These are phyloP conservation scores for Otolemur crassicaudatus DNA, from an alignment of 2,797 vertebrate genomes.

Conservation along the genomic window DNA sequence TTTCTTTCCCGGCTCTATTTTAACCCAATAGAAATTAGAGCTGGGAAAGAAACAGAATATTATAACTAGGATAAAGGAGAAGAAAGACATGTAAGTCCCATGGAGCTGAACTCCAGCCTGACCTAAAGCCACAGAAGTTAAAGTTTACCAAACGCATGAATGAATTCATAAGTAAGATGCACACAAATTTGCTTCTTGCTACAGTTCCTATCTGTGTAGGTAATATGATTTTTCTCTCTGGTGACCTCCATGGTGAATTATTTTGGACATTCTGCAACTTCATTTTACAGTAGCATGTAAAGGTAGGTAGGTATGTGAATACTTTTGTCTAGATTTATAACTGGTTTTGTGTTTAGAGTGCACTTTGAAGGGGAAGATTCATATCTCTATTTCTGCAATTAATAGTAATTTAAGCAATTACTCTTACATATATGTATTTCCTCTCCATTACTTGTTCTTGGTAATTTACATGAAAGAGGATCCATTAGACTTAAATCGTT, in stretches of 20 bases:
- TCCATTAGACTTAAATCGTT: not conserved
- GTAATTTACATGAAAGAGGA: not conserved
- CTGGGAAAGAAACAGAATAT: too few relatives aligned
- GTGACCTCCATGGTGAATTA: not conserved
- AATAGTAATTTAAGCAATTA: not conserved
- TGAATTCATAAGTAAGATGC: not conserved
- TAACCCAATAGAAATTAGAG: not conserved
- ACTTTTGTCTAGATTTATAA: not conserved
- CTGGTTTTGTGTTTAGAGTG: not conserved
- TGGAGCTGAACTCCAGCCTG: not conserved
- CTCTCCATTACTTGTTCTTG: not conserved
- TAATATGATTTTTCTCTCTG: not conserved
- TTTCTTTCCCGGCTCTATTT: not conserved
- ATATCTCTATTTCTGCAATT: not conserved
- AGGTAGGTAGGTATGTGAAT: not conserved
- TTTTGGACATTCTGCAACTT: not conserved
- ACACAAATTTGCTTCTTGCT: not conserved
- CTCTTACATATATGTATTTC: not conserved
- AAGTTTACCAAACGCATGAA: not conserved
- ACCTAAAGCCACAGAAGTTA: not conserved
- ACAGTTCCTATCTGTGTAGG: not conserved
- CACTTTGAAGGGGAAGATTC: not conserved
- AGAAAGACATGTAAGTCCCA: not conserved
- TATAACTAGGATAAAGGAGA: not conserved
- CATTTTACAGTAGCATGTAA: not conserved